Base-by-base conservation (phyloP, 2,797 vertebrate species). In the Chelidonichthys spinosus region DNA sequence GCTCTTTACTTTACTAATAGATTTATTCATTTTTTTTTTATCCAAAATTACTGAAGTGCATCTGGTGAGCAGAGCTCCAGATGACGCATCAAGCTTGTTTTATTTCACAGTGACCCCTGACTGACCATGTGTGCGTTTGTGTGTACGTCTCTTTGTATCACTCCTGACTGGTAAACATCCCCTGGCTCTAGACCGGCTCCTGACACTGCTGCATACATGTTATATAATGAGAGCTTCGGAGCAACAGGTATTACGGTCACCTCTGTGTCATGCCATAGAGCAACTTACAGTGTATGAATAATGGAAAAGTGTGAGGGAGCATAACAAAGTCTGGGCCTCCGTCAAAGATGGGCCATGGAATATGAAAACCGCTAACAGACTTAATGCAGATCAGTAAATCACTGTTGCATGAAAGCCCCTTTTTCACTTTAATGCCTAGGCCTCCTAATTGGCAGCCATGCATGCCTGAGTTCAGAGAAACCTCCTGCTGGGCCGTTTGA, bases 151-250 rank as follows among this genome's bases (percentile, higher is more conserved):
- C 56, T 78, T 50, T 76, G 58, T 25, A 39, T 70, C 3, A 7
- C 37, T 17, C 35, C 43, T 73, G 36, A 56, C 52, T 74, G 63
- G 60, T 80, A 90, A 80, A 89, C 61, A 84, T 76, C 79, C 69
- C 55, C 50, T 76, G 76, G 78, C 79, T 67, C 14, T 32, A 75
- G 39, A 75, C 69, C 68, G 49, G 52, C 65, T 68, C 59, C 35
- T 61, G 63, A 52, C 25, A 53, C 11, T 25, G 3, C 52, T 2
- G 32, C 52, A 54, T 37, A 46, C 40, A 25, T 49, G 56, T 86
- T 90, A 82, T 64, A 63, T 89, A 88, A 91, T 78, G 17, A 35
- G 43, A 83, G 17, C 69, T 79, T 55, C 46, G 62, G 68, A 65
- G 59, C 64, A 83, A 86, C 69, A 87, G 80, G 86, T 86, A 69